phyloP scores from a whole-genome alignment of 2,888 invertebrate genomes.

The Antheraea yamamai region DNA sequence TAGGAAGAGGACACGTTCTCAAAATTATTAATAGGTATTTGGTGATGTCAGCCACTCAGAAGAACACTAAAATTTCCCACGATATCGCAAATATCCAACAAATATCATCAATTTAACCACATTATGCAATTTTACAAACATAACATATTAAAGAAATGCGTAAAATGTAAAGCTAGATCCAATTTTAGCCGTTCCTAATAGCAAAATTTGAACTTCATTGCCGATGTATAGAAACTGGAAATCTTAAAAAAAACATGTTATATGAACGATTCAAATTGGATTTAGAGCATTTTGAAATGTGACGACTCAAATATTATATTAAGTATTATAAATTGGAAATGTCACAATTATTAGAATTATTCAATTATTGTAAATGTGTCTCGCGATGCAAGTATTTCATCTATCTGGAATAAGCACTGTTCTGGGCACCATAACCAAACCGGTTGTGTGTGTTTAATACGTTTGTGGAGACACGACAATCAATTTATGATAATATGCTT shows the following conservation, averaged over 20 bases:
- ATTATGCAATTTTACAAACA: not conserved
- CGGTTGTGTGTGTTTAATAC: not conserved
- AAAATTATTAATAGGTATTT: too few relatives aligned
- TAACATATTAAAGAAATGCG: not conserved
- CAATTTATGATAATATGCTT: not conserved
- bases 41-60: too few relatives aligned
- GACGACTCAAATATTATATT: not conserved
- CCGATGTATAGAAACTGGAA: too few relatives aligned
- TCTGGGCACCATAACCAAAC: not conserved
- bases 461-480: not conserved
- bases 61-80: not conserved
- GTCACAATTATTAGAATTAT: not conserved
- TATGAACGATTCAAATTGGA: too few relatives aligned
- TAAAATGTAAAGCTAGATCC: too few relatives aligned
- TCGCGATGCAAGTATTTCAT: not conserved
- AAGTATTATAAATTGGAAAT: not conserved
- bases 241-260: too few relatives aligned
- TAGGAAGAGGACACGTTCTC: too few relatives aligned
- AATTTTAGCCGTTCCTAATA: too few relatives aligned
- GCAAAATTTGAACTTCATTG: too few relatives aligned
- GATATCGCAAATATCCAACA: not conserved
- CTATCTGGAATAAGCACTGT: slow-evolving; percentile 1
- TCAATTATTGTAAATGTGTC: not conserved
- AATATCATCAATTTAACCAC: not conserved
- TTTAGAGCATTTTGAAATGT: too few relatives aligned